Evolutionary conservation across 2,888 invertebrate species (phyloP), one percentile per base, ranked within the genome.

Genomic region (Parascotia fuliginaria): DNA sequence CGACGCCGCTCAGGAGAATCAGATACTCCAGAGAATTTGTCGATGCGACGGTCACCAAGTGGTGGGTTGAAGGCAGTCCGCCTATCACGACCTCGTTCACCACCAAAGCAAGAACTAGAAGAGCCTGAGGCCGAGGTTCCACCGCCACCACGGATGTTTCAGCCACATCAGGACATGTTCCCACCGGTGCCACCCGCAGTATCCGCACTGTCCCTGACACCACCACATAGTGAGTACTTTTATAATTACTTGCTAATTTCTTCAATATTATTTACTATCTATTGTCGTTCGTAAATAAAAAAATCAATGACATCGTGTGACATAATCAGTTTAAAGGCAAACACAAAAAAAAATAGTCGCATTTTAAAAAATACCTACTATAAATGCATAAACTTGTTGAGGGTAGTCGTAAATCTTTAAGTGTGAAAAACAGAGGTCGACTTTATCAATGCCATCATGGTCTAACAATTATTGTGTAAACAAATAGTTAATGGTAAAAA

Each of bases 1-100:
- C 92, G 97, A 36, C 93, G 97, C 60, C 94, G 97, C 75, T 97
- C 97, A 0, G 97, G 97, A 4, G 97, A 97, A 70, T 83, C 87
- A 0, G 93, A 93, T 50, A 85, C 87, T 0, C 85, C 92, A 0
- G 94, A 95, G 76, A 95, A 95, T 80, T 81, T 95, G 22, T 94
- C 94, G 31, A 92, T 94, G 87, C 93, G 94, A 59, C 94, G 93
- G 55, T 92, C 87, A 9, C 89, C 85, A 32, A 81, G 80, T 62
- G 84, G 79, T 29, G 91, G 85, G 12, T 73, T 83, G 62, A 88
- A 91, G 60, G 86, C 91, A 1, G 91, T 92, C 51, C 74, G 91
- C 6, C 77, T 92, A 57, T 81, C 89, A 12, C 72, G 87, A 57
- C 86, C 87, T 7, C 83, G 90, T 16, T 85, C 90, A 29, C 87